Percentiles rank a stretch among this genome's conserved stretches.
These are phyloP conservation scores for Papilio aristodemus DNA, from an alignment of 1,140 invertebrate genomes.

Conservation along the genomic window DNA sequence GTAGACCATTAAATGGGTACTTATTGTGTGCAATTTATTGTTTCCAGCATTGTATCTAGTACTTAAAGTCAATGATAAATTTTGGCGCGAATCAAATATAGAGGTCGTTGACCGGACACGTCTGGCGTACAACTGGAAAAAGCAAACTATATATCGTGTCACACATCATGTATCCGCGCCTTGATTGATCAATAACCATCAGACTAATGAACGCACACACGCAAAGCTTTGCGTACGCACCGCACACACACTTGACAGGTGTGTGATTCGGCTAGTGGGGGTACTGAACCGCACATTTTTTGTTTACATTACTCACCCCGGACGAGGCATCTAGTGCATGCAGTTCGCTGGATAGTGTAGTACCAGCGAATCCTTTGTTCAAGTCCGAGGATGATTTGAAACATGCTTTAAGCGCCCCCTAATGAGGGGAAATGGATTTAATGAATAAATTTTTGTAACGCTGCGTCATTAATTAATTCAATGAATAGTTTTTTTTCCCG, in stretches of 20 bases:
- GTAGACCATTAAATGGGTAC: background rate
- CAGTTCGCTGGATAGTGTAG: slow-evolving; percentile 13
- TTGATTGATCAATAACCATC: slow-evolving; percentile 66
- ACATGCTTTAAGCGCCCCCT: background rate
- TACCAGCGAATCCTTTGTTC: slow-evolving; percentile 15
- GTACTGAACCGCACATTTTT: slow-evolving; percentile 40
- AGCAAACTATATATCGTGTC: slow-evolving; percentile 5
- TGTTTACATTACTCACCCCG: slow-evolving; percentile 14
- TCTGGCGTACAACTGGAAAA: slow-evolving; percentile 31
- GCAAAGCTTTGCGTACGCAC: slow-evolving; percentile 21
- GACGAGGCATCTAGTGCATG: slow-evolving; percentile 12
- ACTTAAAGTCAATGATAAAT: background rate
- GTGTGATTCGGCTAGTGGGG: slow-evolving; percentile 35
- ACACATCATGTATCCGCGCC: slow-evolving; percentile 49
- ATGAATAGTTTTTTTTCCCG: background rate
- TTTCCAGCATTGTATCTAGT: background rate
- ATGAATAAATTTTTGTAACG: slow-evolving; percentile 16
- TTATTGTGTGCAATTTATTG: background rate
- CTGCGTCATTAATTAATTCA: background rate
- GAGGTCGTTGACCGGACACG: slow-evolving; percentile 24
- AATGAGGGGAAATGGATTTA: slow-evolving; percentile 7
- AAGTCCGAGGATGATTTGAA: slow-evolving; percentile 6
- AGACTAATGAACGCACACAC: slow-evolving; percentile 50
- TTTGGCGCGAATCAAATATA: slow-evolving; percentile 22
- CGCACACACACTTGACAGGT: slow-evolving; percentile 35